phyloP scores from a whole-genome alignment of 2,113 vertebrate genomes.

The Engystomops pustulosus region DNA sequence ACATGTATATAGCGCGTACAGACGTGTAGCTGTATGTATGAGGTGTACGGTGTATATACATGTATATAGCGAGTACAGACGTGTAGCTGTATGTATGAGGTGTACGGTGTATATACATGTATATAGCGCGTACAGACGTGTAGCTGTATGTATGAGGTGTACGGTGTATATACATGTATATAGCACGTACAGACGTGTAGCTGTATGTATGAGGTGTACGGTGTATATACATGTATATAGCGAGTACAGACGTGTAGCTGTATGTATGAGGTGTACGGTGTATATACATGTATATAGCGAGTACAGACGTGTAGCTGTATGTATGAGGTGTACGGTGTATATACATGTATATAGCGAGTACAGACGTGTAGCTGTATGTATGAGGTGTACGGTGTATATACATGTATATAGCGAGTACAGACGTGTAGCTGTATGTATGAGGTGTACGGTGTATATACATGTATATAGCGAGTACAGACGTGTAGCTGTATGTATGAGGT shows the following conservation, averaged over 20 bases:
- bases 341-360: not conserved
- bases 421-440: not conserved
- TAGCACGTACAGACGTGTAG: not conserved
- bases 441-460: not conserved
- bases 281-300: no score
- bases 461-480: not conserved
- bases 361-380: no score
- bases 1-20: not conserved
- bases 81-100: not conserved
- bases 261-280: no score
- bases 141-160: no score
- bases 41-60: no score
- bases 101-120: not conserved
- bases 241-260: not conserved
- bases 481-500: no score
- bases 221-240: not conserved
- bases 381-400: no score
- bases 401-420: no score
- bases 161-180: no score
- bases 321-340: not conserved
- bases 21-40: no score
- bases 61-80: not conserved
- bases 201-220: not conserved
- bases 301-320: not conserved
- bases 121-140: not conserved